phyloP scores from a whole-genome alignment of 1,140 invertebrate genomes.

The Spodoptera frugiperda region DNA sequence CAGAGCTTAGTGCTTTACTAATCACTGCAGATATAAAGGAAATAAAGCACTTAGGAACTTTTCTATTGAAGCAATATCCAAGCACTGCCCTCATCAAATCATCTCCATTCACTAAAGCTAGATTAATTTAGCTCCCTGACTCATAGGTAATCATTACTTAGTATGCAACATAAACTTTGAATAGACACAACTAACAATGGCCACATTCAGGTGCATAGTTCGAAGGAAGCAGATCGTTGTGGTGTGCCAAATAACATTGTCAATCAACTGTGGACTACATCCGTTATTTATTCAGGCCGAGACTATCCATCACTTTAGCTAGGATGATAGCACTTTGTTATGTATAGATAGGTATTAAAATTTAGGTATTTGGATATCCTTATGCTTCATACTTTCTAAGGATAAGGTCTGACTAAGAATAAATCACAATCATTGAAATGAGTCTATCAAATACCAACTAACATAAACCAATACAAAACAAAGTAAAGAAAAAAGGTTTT shows the following conservation, averaged over 20 bases:
- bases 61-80: no score
- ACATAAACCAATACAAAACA: no score
- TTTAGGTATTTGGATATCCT: no score
- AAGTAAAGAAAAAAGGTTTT: no score
- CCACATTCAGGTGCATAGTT: slow-evolving; percentile 42
- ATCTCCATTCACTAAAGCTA: not conserved
- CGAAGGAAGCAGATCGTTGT: slow-evolving; percentile 57
- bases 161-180: slow-evolving; percentile 7
- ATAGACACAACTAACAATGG: slow-evolving; percentile 32
- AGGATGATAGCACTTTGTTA: slow-evolving; percentile 14
- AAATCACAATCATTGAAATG: no score
- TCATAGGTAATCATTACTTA: not conserved
- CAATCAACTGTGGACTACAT: slow-evolving; percentile 68
- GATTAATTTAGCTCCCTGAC: not conserved
- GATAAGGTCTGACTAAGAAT: not conserved
- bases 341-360: no score
- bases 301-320: slow-evolving; percentile 68
- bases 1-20: no score
- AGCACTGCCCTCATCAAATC: not conserved
- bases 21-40: no score
- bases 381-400: not conserved
- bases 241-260: slow-evolving; percentile 62
- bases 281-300: slow-evolving; percentile 65
- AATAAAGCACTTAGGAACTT: no score
- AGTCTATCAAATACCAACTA: no score